These are phyloP conservation scores for Pteronura brasiliensis DNA, from an alignment of 2,113 vertebrate genomes.

Conservation along the genomic window DNA sequence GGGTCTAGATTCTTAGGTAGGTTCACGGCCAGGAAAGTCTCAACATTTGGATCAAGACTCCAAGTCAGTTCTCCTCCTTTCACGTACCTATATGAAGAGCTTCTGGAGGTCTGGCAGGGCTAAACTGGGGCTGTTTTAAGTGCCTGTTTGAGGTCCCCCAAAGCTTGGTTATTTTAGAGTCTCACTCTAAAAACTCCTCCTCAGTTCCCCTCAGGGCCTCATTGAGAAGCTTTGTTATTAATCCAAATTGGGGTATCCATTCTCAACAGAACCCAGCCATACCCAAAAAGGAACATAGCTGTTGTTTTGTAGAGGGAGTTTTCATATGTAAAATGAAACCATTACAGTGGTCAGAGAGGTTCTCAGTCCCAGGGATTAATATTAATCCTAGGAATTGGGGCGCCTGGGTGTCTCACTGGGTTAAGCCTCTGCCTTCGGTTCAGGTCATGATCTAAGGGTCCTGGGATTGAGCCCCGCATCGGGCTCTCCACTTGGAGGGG, in stretches of 20 bases:
- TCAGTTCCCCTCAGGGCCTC: neutral
- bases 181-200: neutral
- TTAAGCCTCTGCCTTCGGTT: too few relatives aligned
- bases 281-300: neutral
- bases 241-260: neutral
- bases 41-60: neutral
- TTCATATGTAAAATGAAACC: neutral
- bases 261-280: neutral
- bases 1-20: neutral
- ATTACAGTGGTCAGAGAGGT: neutral
- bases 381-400: neutral
- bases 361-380: neutral
- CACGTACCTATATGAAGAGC: neutral
- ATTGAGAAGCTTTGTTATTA: neutral
- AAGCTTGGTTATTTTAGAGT: neutral
- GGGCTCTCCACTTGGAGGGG: too few relatives aligned
- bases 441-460: too few relatives aligned
- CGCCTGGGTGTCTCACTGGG: too few relatives aligned
- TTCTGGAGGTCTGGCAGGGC: neutral
- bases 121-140: neutral
- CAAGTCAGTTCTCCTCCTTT: neutral
- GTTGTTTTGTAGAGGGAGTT: neutral
- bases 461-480: too few relatives aligned
- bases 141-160: neutral
- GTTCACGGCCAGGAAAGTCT: neutral